Evolutionary conservation across 2,888 invertebrate genomes (phyloP).

Genomic region (Tetramorium bicarinatum): DNA sequence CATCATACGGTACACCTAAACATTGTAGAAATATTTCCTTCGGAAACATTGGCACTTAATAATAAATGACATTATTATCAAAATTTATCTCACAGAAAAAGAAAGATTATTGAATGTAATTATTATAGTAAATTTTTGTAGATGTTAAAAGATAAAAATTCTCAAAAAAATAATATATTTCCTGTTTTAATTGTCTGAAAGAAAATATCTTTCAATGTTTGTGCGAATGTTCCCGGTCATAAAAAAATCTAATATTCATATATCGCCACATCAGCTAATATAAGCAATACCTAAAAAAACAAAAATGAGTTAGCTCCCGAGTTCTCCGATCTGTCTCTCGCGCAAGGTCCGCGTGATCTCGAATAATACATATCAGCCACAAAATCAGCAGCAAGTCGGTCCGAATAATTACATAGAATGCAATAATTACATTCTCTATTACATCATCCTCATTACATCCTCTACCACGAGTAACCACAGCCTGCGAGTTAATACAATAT

Average conservation of each 20-base stretch:
- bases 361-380: conserved; percentile 26
- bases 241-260: conserved; percentile 59
- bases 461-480: conserved; percentile 45
- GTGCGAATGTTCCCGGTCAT: conserved; percentile 22
- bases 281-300: conserved; percentile 78
- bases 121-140: neutral
- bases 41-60: conserved; percentile 43
- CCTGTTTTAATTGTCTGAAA: neutral
- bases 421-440: conserved; percentile 55
- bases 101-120: neutral
- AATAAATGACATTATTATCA: neutral
- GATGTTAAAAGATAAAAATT: neutral
- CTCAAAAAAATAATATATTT: conserved; percentile 8
- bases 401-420: conserved; percentile 46
- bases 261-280: conserved; percentile 75
- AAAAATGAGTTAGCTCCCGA: conserved; percentile 62
- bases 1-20: conserved; percentile 51
- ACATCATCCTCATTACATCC: conserved; percentile 14
- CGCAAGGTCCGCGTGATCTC: neutral
- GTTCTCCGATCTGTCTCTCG: conserved; percentile 33
- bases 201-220: conserved; percentile 1
- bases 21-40: conserved; percentile 29
- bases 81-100: neutral
- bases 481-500: conserved; percentile 55
- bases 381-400: conserved; percentile 10